These are phyloP conservation scores for Eupithecia exiguata DNA, from an alignment of 2,888 invertebrate species.

Conservation along the genomic window DNA sequence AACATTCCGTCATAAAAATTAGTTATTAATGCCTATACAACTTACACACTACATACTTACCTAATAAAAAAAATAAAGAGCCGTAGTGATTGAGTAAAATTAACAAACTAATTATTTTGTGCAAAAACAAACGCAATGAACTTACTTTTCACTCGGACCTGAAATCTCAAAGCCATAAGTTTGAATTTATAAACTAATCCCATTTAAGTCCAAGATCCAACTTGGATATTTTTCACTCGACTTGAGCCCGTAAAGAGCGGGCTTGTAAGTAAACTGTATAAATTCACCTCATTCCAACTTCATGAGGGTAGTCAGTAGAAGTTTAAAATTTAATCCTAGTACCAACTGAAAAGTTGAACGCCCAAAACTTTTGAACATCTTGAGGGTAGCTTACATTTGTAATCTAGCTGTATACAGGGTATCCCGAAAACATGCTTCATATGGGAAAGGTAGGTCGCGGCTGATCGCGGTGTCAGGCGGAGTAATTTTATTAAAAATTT, in stretches of 20 bases:
- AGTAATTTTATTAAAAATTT: no score
- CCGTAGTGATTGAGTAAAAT: no score
- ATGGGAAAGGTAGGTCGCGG: no score
- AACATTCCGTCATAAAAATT: no score
- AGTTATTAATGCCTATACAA: no score
- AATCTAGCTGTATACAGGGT: no score
- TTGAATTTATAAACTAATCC: constrained; percentile 15
- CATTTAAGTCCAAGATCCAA: constrained; percentile 12
- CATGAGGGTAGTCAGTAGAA: constrained; percentile 71
- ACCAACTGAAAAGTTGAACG: constrained; percentile 72
- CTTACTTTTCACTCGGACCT: not conserved
- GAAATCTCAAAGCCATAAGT: constrained; percentile 6
- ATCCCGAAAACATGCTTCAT: no score
- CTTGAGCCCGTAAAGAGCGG: constrained; percentile 41
- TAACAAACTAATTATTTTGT: no score
- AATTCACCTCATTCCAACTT: constrained; percentile 74
- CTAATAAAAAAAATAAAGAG: no score
- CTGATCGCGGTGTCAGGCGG: no score
- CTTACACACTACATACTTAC: no score
- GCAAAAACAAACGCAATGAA: not conserved
- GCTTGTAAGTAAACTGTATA: constrained; percentile 61
- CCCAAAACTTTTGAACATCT: constrained; percentile 63
- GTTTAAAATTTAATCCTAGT: constrained; percentile 77
- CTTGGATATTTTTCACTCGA: constrained; percentile 19
- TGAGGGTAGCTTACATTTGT: constrained; percentile 41